These are phyloP conservation scores for Pituophis catenifer DNA, from an alignment of 2,113 vertebrate genomes.

Conservation along the genomic window DNA sequence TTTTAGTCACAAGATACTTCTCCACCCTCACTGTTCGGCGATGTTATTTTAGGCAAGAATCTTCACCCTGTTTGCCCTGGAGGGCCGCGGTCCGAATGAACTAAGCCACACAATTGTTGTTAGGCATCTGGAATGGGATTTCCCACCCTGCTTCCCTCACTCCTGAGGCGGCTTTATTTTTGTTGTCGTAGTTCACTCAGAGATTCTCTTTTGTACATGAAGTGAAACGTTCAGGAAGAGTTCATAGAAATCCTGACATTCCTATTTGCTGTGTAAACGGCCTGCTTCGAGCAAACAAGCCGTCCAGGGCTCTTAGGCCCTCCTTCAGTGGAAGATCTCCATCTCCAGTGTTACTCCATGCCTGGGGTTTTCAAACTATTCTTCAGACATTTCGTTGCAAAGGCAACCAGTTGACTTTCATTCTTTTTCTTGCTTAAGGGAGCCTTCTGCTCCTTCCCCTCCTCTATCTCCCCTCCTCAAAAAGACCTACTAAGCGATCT, in stretches of 20 bases:
- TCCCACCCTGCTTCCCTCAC: neutral
- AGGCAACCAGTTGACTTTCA: conserved; percentile 60
- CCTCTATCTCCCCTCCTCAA: conserved; percentile 32
- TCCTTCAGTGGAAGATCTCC: conserved; percentile 37
- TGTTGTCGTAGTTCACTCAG: conserved; percentile 5
- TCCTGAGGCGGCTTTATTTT: conserved; percentile 27
- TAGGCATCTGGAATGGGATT: conserved; percentile 8
- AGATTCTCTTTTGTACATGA: conserved; percentile 56
- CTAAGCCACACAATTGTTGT: neutral
- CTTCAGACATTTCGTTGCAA: conserved; percentile 76
- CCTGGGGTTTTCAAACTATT: conserved; percentile 68
- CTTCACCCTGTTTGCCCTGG: neutral
- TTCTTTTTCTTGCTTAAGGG: conserved; percentile 61
- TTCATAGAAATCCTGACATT: conserved; percentile 72
- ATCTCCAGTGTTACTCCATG: conserved; percentile 63
- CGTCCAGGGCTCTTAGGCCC: conserved; percentile 44
- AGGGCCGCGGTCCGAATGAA: neutral
- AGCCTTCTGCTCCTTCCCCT: conserved; percentile 52
- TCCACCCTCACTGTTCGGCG: neutral
- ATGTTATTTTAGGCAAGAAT: neutral
- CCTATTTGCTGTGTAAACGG: conserved; percentile 59
- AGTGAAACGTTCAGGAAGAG: conserved; percentile 61
- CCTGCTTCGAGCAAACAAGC: conserved; percentile 55
- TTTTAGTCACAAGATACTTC: neutral
- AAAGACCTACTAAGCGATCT: conserved; percentile 55